Evolutionary conservation across 1,140 invertebrate species (phyloP).

Genomic region (Dendrolimus punctatus): DNA sequence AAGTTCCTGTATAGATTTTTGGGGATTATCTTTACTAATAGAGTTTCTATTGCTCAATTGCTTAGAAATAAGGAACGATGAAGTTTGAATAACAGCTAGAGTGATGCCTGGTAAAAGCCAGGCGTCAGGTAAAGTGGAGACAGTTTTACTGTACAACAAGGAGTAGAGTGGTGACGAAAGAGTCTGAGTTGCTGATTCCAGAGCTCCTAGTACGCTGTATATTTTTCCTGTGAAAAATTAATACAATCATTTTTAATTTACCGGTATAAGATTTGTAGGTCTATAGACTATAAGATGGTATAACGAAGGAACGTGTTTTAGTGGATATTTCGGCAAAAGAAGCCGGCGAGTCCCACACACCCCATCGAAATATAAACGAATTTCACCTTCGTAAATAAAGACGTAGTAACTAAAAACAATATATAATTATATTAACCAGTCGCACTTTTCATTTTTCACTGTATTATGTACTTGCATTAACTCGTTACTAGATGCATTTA

Average conservation of each 20-base stretch:
- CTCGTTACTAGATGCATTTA: no score
- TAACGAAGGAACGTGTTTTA: no score
- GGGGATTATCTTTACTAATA: not conserved
- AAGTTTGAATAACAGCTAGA: slow-evolving; percentile 46
- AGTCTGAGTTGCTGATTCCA: slow-evolving; percentile 61
- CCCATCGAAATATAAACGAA: no score
- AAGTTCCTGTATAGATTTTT: slow-evolving; percentile 1
- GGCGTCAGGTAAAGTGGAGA: slow-evolving; percentile 46
- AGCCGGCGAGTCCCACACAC: no score
- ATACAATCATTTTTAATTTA: not conserved
- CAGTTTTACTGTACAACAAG: slow-evolving; percentile 52
- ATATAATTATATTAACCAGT: not conserved
- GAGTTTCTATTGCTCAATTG: slow-evolving; percentile 14
- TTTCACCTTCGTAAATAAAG: not conserved
- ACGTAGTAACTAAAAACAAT: not conserved
- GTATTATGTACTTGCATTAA: no score
- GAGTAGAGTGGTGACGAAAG: slow-evolving; percentile 56
- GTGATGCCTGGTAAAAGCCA: slow-evolving; percentile 53
- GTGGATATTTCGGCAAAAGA: no score
- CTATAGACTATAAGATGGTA: no score
- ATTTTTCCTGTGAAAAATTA: slow-evolving; percentile 61
- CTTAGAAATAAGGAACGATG: slow-evolving; percentile 40
- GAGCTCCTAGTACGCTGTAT: slow-evolving; percentile 57
- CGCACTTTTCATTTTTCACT: no score
- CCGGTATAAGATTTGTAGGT: no score